Evolutionary conservation across 2,113 vertebrate species (phyloP), one percentile per base, ranked within the genome.

Genomic region (Sterrhoptilus dennistouni): DNA sequence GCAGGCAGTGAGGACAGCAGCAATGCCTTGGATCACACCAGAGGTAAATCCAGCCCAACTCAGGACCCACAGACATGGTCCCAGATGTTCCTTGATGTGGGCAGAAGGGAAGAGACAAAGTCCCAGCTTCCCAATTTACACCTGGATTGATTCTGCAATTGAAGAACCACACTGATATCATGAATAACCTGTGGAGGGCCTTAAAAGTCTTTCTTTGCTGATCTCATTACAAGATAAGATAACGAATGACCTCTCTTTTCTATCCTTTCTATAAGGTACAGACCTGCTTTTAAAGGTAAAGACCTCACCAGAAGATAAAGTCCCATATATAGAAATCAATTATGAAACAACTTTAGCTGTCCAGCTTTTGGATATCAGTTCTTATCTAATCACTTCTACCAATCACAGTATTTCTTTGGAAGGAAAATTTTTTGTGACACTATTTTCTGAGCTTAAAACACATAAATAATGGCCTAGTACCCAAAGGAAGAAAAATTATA

Each of bases 231-330:
- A 70, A 60, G 74, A 88, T 86, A 85, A 82, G 89, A 65, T 65
- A 91, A 90, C 31, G 83, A 91, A 91, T 83, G 57, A 50, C 68
- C 74, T 59, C 54, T 42, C 35, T 76, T 91, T 83, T 65, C 61
- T 83, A 59, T 66, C 68, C 59, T 88, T 90, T 83, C 38, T 77
- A 11, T 65, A 63, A 79, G 57, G 61, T 52, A 92, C 79, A 86
- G 47, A 83, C 54, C 71, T 92, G n/a, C 45, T 80, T 88, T 92
- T 77, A 93, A 92, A 90, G 82, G 83, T 66, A 83, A 90, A 86
- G 92, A 86, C 61, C n/a, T 93, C 52, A 71, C 16, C 47, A 66
- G 76, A 45, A 90, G 79, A 92, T 87, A 86, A 93, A 88, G 40
- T 79, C 54, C 25, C 16, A 6, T 42, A 33, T 76, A 71, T 65